Evolutionary conservation across 2,888 invertebrate genomes (phyloP), one percentile per base, ranked within the genome.

Genomic region (Aphidoletes aphidimyza): DNA sequence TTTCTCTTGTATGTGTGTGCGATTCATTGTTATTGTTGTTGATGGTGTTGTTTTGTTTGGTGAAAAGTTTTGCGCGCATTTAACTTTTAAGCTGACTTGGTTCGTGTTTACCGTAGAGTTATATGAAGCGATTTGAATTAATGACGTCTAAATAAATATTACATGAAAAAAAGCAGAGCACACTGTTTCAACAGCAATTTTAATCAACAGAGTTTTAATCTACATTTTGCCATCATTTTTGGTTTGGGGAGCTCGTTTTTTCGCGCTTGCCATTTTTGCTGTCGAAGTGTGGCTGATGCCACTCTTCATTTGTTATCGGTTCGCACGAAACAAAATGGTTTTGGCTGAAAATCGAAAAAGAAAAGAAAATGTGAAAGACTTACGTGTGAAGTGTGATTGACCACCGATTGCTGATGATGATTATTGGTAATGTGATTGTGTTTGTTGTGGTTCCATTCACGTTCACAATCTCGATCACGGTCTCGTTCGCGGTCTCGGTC

Each of bases 391-490:
- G 86, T 87, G 85, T 87, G 86, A 86, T 87, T 86, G 83, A 85
- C 85, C 36, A 42, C 45, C 26, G 83, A 36, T 47, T 47, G 83
- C 34, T 84, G 84, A 59, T 84, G 84, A 84, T 84, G 47, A 59
- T 84, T 84, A 30, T 84, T 84, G 45, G 84, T 85, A 22, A 85
- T 85, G 42, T 86, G 86, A 85, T 86, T 86, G 85, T 85, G 85
- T 85, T 87, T 87, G 84, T 87, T 86, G 85, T 85, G 85, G 86
- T 87, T 87, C 87, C 87, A 87, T 86, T 87, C 87, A 59, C 87
- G 87, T 86, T 88, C 87, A 83, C 87, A 87, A 86, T 87, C 87
- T 85, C 87, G 86, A n/a, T n/a, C n/a, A n/a, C n/a, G n/a, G n/a
- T n/a, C n/a, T n/a, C n/a, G n/a, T n/a, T n/a, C n/a, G n/a, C n/a